A percentile compares a stretch with the other conserved stretches of the same genome.
phyloP scores from a whole-genome alignment of 2,113 vertebrate genomes.

The Scophthalmus maximus region DNA sequence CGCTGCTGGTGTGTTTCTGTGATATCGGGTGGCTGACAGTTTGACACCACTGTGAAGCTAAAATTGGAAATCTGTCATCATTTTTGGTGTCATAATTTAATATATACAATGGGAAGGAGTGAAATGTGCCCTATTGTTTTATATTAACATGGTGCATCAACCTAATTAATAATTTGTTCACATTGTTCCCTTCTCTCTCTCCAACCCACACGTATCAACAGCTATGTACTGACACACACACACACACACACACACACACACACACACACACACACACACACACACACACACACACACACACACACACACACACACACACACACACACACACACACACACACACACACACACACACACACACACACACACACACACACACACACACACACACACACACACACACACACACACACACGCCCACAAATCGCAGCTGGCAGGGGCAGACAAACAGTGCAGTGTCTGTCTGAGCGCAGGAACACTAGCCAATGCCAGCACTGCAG shows the following conservation, averaged over 20 bases:
- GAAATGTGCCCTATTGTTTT: background rate
- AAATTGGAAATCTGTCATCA: background rate
- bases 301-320: constrained; percentile 1
- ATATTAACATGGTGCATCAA: constrained; percentile 7
- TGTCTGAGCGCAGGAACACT: constrained; percentile 59
- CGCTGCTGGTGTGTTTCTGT: background rate
- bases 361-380: constrained; percentile 27
- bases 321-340: constrained; percentile 27
- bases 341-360: background rate
- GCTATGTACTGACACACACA: constrained; percentile 10
- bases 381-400: constrained; percentile 26
- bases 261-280: constrained; percentile 7
- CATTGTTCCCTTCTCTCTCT: constrained; percentile 25
- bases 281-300: constrained; percentile 26
- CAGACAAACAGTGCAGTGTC: constrained; percentile 71
- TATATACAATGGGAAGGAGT: background rate
- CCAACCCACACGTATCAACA: constrained; percentile 34
- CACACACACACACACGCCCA: constrained; percentile 39
- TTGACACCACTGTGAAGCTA: background rate
- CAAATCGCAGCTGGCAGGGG: constrained; percentile 69
- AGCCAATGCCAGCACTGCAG: constrained; percentile 59
- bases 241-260: constrained; percentile 19
- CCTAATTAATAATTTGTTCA: constrained; percentile 38
- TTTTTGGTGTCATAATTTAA: background rate
- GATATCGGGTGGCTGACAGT: background rate